A percentile compares a stretch with the other conserved stretches of the same genome.
phyloP scores from a whole-genome alignment of 2,888 invertebrate genomes.

The Rhabditoides inermis region DNA sequence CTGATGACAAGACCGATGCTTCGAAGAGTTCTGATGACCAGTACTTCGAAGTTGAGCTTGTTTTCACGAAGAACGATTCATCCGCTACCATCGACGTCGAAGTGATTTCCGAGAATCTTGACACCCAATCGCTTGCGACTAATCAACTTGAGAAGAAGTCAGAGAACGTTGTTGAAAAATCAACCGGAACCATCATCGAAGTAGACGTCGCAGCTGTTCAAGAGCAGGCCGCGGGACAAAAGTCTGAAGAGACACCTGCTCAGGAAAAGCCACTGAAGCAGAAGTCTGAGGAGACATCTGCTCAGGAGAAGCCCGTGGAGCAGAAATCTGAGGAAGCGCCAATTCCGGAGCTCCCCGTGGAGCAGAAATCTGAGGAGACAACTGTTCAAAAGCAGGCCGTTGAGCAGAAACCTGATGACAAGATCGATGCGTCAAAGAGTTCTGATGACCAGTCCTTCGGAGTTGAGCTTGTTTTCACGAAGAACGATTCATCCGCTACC shows the following conservation, averaged over 20 bases:
- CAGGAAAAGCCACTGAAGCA: constrained; percentile 2
- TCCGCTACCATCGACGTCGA: constrained; percentile 11
- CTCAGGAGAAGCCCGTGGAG: too few species aligned
- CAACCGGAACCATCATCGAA: neutral
- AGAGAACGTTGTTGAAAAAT: too few species aligned
- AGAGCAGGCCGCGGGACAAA: constrained; percentile 5
- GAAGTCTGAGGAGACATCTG: too few species aligned
- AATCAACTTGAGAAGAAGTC: too few species aligned
- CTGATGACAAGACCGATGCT: constrained; percentile 1
- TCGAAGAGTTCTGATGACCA: too few species aligned
- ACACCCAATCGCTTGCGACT: too few species aligned
- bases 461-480: constrained; percentile 8
- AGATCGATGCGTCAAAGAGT: too few species aligned
- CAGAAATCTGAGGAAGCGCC: too few species aligned
- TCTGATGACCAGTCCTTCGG: too few species aligned
- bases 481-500: constrained; percentile 1
- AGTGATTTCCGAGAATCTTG: constrained; percentile 7
- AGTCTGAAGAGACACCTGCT: too few species aligned
- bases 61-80: constrained; percentile 5
- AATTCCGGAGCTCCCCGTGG: neutral
- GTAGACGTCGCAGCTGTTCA: too few species aligned
- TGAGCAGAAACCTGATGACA: neutral
- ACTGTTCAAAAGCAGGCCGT: neutral
- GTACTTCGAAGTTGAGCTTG: constrained; percentile 4
- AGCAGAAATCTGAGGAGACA: neutral